Evolutionary conservation across 2,113 vertebrate genomes (phyloP).

Genomic region (Cynocephalus volans): DNA sequence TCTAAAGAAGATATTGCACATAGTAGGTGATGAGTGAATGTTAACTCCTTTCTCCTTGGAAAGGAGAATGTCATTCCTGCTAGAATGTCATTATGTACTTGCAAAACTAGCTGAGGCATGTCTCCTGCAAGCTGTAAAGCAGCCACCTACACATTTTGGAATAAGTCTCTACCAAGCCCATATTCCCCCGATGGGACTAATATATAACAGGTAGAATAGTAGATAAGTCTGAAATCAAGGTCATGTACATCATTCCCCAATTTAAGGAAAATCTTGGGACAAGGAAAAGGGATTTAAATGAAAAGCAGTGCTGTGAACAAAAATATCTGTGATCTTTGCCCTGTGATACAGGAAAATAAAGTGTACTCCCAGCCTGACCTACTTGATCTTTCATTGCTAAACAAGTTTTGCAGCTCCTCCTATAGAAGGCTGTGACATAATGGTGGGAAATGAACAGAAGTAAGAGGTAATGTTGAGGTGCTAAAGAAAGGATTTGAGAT

Average conservation of each 20-base stretch:
- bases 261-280: not conserved
- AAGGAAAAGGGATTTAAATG: not conserved
- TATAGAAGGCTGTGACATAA: not conserved
- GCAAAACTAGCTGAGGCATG: slow-evolving; percentile 71
- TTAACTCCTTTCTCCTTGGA: slow-evolving; percentile 68
- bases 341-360: not conserved
- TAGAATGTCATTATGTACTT: slow-evolving; percentile 52
- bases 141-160: slow-evolving; percentile 72
- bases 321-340: not conserved
- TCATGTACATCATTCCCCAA: not conserved
- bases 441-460: slow-evolving; percentile 53
- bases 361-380: not conserved
- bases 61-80: slow-evolving; percentile 2
- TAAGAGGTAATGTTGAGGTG: slow-evolving; percentile 14
- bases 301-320: not conserved
- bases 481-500: not conserved
- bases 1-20: not conserved
- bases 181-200: not conserved
- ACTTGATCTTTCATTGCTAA: not conserved
- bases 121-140: slow-evolving; percentile 27
- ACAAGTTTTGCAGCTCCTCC: slow-evolving; percentile 77
- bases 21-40: slow-evolving; percentile 61
- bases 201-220: not conserved
- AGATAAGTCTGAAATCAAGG: slow-evolving; percentile 3
- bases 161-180: slow-evolving; percentile 30